These are phyloP conservation scores for Chlorospingus flavigularis DNA, from an alignment of 2,797 vertebrate species.

Conservation along the genomic window DNA sequence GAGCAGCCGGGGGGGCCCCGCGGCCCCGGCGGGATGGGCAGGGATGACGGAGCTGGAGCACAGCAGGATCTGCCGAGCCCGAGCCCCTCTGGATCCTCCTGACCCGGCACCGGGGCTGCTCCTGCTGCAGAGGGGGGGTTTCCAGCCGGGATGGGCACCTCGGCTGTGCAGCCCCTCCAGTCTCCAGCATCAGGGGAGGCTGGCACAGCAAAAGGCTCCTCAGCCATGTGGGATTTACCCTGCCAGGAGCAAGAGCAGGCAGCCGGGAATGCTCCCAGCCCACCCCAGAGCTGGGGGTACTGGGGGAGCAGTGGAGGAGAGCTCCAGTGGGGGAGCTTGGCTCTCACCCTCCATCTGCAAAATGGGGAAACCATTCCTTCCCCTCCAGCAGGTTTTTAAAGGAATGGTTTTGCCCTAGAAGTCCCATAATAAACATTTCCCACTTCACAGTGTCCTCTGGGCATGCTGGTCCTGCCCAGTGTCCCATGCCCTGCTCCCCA, in stretches of 20 bases:
- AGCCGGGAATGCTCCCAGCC: background rate
- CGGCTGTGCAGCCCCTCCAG: fast-evolving
- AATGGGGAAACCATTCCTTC: background rate
- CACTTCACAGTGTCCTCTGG: background rate
- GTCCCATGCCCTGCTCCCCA: background rate
- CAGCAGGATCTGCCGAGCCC: background rate
- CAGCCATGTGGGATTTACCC: fast-evolving
- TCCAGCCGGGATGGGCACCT: background rate
- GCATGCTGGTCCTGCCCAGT: fast-evolving
- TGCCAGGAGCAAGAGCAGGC: fast-evolving
- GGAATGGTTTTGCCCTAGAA: background rate
- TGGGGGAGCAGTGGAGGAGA: too few relatives aligned
- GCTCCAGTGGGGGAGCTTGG: too few relatives aligned
- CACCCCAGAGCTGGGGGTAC: fast-evolving
- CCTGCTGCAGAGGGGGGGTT: fast-evolving
- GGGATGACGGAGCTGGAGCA: background rate
- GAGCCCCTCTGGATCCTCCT: background rate
- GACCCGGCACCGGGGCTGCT: fast-evolving
- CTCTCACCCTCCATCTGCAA: fast-evolving
- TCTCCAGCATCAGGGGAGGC: background rate
- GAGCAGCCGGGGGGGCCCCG: background rate
- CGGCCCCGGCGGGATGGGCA: fast-evolving
- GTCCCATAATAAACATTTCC: background rate
- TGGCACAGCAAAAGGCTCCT: background rate
- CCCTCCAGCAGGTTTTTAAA: background rate